Base-by-base conservation (phyloP, 2,797 vertebrate species). In the Kryptopterus vitreolus region DNA sequence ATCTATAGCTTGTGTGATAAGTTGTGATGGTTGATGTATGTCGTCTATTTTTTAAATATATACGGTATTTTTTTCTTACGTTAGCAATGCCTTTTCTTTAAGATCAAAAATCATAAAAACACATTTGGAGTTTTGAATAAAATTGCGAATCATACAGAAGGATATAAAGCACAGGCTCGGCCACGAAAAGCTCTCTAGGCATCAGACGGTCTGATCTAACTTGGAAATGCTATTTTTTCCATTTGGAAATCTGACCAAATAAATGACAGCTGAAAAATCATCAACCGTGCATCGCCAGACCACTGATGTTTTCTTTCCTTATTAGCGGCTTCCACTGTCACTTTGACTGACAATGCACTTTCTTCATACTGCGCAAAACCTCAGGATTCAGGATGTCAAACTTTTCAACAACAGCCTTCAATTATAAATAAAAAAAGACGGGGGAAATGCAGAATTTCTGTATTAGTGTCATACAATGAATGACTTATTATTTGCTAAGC, bases 221-320 rank as follows among this genome's bases (percentile, higher is more conserved):
- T 86, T 85, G 77, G 58, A 55, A 83, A 77, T 48, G 77, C 81
- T 83, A 79, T 81, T 84, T 83, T 81, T 43, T 43, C 38, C 8
- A 69, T 83, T 78, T 68, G 69, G 77, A 80, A 83, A 86, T 79
- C 50, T 31, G 83, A 82, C 82, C 81, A 24, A 62, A 72, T 62
- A 58, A 43, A 81, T 81, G 82, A 84, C 86, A 86, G 69, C 71
- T 38, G 77, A 83, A 81, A 79, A 79, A 81, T 86, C 84, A 85
- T 79, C 81, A 79, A 74, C 76, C 73, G 65, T 81, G 84, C 69
- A 83, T 50, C n/a, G 7, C 43, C 4, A 52, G 48, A 80, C 84
- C 69, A 71, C 76, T 87, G 84, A 78, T 71, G 57, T 74, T 78
- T 75, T 31, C 68, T 63, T 76, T 58, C 46, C 73, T 86, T 86